Evolutionary conservation across 2,113 vertebrate species (phyloP).

Genomic region (Ginglymostoma cirratum): DNA sequence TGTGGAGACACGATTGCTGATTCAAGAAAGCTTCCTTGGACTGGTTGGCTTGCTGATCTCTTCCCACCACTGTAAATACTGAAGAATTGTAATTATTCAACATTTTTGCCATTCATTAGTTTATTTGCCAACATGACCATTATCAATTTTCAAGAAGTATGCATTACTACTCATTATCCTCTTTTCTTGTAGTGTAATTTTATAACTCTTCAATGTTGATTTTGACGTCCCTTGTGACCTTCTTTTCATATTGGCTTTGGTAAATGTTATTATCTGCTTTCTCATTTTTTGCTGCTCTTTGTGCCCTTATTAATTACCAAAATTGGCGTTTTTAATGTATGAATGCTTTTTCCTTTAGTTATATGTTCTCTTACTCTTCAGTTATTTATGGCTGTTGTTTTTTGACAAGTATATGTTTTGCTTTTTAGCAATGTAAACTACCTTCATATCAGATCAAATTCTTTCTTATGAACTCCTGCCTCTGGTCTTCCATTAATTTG

Average conservation of each 20-base stretch:
- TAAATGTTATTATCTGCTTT: background rate
- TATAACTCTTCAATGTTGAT: background rate
- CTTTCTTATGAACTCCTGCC: too few relatives aligned
- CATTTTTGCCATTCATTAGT: background rate
- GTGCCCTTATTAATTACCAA: background rate
- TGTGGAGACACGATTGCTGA: background rate
- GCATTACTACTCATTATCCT: background rate
- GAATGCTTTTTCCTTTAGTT: background rate
- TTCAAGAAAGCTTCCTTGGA: background rate
- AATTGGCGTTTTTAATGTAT: background rate
- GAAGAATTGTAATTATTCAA: background rate
- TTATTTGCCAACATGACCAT: background rate
- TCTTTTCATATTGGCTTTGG: background rate
- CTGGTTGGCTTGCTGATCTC: background rate
- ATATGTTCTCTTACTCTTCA: background rate
- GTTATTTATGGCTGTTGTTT: background rate
- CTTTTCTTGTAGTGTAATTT: background rate
- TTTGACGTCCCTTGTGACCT: background rate
- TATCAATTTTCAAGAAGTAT: background rate
- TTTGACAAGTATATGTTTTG: background rate
- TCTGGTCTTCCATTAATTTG: too few relatives aligned
- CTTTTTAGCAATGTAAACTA: background rate
- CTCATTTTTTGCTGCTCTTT: background rate
- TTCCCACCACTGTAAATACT: background rate
- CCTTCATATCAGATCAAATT: too few relatives aligned